Conservation (phyloP, 2,113 vertebrate species). For the Neomonachus schauinslandi region DNA sequence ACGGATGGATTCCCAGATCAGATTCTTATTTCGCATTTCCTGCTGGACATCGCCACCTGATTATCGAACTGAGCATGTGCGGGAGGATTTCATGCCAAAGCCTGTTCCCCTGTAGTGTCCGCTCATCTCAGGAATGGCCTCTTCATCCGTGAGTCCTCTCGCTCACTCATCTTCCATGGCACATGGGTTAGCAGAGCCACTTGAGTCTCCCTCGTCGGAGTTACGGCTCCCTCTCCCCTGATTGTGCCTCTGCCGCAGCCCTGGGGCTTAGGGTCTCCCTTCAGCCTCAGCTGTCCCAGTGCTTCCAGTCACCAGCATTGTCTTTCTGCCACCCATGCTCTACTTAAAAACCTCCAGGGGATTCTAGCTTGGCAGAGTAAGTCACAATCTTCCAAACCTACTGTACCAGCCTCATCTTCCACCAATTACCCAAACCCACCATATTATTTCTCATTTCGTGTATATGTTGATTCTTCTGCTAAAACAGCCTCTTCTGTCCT, state of each 20-base stretch:
- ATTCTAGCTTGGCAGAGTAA: background rate
- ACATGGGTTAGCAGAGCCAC: background rate
- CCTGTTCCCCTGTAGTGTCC: fast-evolving
- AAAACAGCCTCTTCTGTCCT: background rate
- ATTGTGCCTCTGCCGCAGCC: background rate
- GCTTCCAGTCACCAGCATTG: background rate
- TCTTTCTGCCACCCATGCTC: background rate
- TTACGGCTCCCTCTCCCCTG: background rate
- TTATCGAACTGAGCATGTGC: background rate
- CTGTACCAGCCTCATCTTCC: background rate
- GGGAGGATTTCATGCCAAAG: background rate
- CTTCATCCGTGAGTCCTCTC: background rate
- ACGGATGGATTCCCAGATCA: background rate
- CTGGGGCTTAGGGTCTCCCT: fast-evolving
- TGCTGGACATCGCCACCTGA: background rate
- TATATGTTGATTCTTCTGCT: background rate
- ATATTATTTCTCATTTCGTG: background rate
- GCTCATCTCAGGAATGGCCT: background rate
- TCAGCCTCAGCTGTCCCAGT: background rate
- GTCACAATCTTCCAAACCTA: background rate
- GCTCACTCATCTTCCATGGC: fast-evolving
- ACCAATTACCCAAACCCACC: background rate
- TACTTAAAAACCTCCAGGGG: background rate
- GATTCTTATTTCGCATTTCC: background rate
- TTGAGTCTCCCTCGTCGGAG: background rate